phyloP scores from a whole-genome alignment of 2,797 vertebrate species.

The Eutrigla gurnardus region DNA sequence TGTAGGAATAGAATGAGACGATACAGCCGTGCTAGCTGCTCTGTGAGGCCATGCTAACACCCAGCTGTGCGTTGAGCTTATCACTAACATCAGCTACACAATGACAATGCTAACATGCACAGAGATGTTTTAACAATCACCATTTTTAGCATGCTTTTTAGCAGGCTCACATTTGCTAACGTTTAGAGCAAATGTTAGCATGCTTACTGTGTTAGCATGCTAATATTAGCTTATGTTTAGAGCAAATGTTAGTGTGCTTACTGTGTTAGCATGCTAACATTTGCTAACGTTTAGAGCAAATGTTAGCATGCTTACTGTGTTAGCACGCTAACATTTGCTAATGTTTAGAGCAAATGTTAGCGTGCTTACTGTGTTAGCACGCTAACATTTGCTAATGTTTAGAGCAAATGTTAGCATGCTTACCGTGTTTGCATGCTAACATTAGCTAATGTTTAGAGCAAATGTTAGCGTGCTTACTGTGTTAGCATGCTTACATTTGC shows the following conservation, averaged over 20 bases:
- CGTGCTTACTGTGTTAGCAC: background rate
- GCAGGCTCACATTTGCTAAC: no score
- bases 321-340: background rate
- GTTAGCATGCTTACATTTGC: background rate
- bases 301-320: background rate
- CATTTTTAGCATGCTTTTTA: no score
- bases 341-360: no score
- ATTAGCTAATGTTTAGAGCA: no score
- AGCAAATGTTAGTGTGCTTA: no score
- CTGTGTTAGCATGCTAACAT: background rate
- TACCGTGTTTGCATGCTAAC: no score
- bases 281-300: background rate
- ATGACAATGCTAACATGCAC: background rate
- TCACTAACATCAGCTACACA: background rate
- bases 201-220: no score
- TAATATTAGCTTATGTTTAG: no score
- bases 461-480: no score
- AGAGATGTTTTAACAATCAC: background rate
- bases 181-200: no score
- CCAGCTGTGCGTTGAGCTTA: background rate
- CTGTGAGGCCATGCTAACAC: background rate
- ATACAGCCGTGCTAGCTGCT: background rate
- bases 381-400: background rate
- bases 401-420: no score
- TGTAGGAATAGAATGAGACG: background rate